Conservation (phyloP, 1,140 invertebrate species). For the Tetraneura akinire region DNA sequence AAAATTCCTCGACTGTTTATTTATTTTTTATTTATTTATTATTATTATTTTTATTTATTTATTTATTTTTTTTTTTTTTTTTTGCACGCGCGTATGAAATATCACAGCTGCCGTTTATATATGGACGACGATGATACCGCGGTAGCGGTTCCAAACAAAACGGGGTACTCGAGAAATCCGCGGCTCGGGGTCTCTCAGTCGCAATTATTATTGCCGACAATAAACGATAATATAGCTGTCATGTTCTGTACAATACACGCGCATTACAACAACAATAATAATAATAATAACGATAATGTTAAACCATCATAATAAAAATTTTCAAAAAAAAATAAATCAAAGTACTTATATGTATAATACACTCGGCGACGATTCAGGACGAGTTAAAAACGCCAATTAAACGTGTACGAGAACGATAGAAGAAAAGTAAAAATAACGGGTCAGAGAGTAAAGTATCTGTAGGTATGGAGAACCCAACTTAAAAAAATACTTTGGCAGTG, state of each 20-base stretch:
- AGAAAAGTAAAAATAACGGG: neutral
- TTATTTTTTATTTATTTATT: no score
- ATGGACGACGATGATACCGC: no score
- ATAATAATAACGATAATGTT: conserved; percentile 5
- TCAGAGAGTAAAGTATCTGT: no score
- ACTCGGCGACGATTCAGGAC: neutral
- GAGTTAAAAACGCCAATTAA: conserved; percentile 48
- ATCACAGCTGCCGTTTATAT: conserved; percentile 36
- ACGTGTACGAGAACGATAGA: neutral
- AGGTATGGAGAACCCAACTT: no score
- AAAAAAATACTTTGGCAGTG: no score
- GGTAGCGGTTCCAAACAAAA: neutral
- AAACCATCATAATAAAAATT: neutral
- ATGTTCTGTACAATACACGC: neutral
- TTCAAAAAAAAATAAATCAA: no score
- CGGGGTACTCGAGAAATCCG: neutral
- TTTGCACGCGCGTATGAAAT: neutral
- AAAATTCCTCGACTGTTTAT: no score
- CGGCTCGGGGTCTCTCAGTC: neutral
- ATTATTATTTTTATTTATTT: no score
- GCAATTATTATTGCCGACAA: neutral
- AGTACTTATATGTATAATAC: no score
- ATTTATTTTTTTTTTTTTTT: no score
- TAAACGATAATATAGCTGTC: conserved; percentile 33
- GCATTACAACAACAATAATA: neutral